These are phyloP conservation scores for Lepidocyrtoides sp. DNA, from an alignment of 2,888 invertebrate species.

Conservation along the genomic window DNA sequence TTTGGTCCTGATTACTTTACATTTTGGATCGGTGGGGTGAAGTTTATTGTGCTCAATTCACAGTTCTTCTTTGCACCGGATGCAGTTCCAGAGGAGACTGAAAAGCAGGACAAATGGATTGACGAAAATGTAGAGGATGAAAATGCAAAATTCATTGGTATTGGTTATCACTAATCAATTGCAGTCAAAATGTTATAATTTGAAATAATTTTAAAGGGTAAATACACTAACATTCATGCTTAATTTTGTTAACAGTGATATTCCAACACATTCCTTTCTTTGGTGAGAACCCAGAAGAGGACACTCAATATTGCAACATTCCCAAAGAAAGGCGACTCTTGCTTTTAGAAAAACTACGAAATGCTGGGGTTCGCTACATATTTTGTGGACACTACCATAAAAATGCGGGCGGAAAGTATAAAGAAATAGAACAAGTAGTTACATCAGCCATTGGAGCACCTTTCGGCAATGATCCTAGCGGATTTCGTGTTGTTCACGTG, in stretches of 20 bases:
- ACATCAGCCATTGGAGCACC: slow-evolving; percentile 88
- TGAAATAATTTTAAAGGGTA: neutral
- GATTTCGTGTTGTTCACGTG: slow-evolving; percentile 87
- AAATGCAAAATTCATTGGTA: slow-evolving; percentile 83
- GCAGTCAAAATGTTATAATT: neutral
- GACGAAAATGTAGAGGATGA: slow-evolving; percentile 86
- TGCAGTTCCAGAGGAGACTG: slow-evolving; percentile 86
- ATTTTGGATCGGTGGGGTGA: slow-evolving; percentile 87
- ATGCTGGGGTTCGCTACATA: slow-evolving; percentile 87
- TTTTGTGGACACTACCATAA: slow-evolving; percentile 88
- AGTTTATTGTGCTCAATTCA: slow-evolving; percentile 88
- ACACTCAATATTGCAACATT: slow-evolving; percentile 87
- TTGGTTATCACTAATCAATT: too few species aligned
- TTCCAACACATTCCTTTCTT: slow-evolving; percentile 88
- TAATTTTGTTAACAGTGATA: slow-evolving; percentile 86
- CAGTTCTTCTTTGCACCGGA: slow-evolving; percentile 87
- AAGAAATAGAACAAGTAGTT: slow-evolving; percentile 86
- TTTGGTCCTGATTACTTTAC: slow-evolving; percentile 88
- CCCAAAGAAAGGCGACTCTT: slow-evolving; percentile 85
- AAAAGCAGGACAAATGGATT: slow-evolving; percentile 87
- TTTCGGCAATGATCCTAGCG: slow-evolving; percentile 87
- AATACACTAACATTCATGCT: too few species aligned
- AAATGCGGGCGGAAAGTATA: slow-evolving; percentile 87
- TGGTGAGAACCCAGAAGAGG: slow-evolving; percentile 86
- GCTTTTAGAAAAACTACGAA: slow-evolving; percentile 87